Conservation (phyloP, 2,113 vertebrate genomes). For the Lagopus leucura region DNA sequence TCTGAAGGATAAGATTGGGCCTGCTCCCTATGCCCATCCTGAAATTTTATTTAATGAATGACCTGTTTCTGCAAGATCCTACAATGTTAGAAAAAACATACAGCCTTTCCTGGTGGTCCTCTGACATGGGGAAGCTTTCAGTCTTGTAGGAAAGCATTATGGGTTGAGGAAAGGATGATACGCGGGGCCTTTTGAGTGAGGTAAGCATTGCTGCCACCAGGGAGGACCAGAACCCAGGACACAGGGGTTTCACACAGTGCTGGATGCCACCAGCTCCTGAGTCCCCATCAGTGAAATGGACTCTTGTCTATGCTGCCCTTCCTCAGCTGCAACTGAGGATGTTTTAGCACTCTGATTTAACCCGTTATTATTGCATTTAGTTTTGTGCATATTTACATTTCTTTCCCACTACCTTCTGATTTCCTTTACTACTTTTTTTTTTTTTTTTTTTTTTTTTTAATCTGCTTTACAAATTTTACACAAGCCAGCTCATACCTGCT, state of each 20-base stretch:
- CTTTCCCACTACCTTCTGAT: neutral
- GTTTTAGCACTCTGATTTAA: neutral
- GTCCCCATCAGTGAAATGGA: fast-evolving
- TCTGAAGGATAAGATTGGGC: neutral
- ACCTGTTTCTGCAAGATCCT: neutral
- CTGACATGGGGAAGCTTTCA: neutral
- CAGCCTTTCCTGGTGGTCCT: neutral
- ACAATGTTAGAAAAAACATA: neutral
- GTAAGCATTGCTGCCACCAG: no score
- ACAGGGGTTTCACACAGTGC: neutral
- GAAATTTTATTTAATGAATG: neutral
- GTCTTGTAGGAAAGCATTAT: neutral
- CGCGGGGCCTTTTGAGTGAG: neutral
- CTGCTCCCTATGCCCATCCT: neutral
- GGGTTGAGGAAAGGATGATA: neutral
- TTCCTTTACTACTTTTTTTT: neutral
- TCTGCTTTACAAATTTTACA: neutral
- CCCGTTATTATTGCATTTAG: neutral
- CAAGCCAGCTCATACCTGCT: neutral
- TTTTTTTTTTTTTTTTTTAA: neutral
- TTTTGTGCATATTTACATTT: neutral
- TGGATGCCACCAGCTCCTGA: fast-evolving
- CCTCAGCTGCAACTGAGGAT: neutral
- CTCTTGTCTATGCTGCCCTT: neutral
- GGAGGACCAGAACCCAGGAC: fast-evolving